Conservation (phyloP, 2,888 invertebrate species). For the Pseudococcus viburni region DNA sequence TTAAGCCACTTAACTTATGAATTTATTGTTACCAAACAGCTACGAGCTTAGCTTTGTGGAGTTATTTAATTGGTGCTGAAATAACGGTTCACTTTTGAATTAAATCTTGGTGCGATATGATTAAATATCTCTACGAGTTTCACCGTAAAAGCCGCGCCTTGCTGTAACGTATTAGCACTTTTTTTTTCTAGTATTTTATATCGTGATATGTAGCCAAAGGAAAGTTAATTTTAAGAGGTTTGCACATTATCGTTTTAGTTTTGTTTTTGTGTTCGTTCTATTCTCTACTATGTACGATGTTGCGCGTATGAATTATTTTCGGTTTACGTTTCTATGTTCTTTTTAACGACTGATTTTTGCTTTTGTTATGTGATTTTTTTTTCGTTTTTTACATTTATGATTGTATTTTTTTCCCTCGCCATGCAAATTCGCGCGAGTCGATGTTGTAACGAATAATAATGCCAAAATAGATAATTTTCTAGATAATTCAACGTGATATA, state of each 20-base stretch:
- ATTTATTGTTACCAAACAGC: constrained; percentile 54
- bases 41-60: constrained; percentile 51
- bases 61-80: constrained; percentile 43
- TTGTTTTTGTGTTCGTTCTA: constrained; percentile 6
- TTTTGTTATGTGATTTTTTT: constrained; percentile 45
- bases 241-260: background rate
- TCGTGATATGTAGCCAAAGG: constrained; percentile 6
- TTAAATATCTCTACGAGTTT: background rate
- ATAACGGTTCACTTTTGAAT: background rate
- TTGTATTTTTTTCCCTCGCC: background rate
- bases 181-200: background rate
- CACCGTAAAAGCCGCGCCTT: background rate
- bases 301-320: background rate
- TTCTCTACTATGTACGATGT: background rate
- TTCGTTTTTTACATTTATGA: background rate
- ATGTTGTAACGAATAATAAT: constrained; percentile 35
- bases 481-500: constrained; percentile 54
- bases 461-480: constrained; percentile 52
- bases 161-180: background rate
- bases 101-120: background rate
- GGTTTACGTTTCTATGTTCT: constrained; percentile 15
- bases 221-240: background rate
- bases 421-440: constrained; percentile 2
- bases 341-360: constrained; percentile 33
- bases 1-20: background rate